Evolutionary conservation across 2,797 vertebrate genomes (phyloP).

Genomic region (Catostomus latipinnis): DNA sequence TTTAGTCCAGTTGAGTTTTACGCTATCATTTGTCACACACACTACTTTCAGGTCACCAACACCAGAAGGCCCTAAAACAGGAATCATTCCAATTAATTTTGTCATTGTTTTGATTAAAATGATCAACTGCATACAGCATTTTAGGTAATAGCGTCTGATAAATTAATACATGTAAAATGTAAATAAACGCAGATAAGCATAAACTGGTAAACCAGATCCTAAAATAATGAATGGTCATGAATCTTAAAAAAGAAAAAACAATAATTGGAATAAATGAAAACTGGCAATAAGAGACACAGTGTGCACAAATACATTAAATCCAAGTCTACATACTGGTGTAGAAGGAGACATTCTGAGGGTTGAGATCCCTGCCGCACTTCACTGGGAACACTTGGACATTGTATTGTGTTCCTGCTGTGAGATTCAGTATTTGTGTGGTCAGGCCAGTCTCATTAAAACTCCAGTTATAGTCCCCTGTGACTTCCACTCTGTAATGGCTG

Average conservation of each 20-base stretch:
- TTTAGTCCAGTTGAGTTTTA: constrained; percentile 57
- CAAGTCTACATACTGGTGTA: constrained; percentile 72
- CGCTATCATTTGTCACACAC: fast-evolving
- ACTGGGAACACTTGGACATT: constrained; percentile 67
- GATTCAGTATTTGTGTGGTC: background rate
- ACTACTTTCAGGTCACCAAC: constrained; percentile 16
- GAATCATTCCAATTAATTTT: background rate
- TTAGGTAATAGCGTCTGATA: background rate
- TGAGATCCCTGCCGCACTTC: constrained; percentile 70
- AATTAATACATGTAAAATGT: background rate
- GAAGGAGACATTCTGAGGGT: constrained; percentile 63
- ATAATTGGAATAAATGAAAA: background rate
- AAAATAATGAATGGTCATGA: no score
- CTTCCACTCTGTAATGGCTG: constrained; percentile 62
- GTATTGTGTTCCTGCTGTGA: constrained; percentile 67
- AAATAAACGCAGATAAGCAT: background rate
- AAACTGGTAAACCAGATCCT: background rate
- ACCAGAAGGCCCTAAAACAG: constrained; percentile 63
- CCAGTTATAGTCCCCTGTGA: background rate
- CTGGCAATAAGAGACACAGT: background rate
- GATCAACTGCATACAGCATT: background rate
- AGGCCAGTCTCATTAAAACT: fast-evolving
- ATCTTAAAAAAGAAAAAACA: no score
- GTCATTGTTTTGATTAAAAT: background rate
- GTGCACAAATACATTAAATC: background rate